phyloP scores from a whole-genome alignment of 1,140 invertebrate species.

The Cephus cinctus region DNA sequence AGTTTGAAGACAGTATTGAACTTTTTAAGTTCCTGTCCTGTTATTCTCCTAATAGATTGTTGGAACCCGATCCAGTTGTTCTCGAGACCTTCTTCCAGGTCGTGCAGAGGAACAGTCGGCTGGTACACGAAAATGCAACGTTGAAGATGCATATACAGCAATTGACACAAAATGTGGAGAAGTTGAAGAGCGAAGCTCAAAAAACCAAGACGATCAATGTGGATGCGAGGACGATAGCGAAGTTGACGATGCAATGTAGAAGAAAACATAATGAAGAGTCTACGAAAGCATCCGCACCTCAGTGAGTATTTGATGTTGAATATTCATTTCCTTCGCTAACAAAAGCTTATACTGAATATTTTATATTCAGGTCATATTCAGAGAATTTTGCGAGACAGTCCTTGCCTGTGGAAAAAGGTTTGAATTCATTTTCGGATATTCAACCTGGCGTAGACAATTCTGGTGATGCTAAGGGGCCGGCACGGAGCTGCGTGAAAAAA shows the following conservation, averaged over 20 bases:
- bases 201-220: conserved; percentile 29
- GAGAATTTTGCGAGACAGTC: conserved; percentile 5
- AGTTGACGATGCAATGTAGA: conserved; percentile 13
- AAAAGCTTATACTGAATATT: neutral
- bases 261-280: conserved; percentile 13
- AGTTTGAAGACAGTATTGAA: neutral
- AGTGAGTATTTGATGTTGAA: conserved; percentile 1
- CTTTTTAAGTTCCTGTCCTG: neutral
- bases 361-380: conserved; percentile 6
- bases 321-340: conserved; percentile 1
- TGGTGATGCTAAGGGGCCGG: conserved; percentile 8
- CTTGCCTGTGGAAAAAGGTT: conserved; percentile 5
- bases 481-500: conserved; percentile 10
- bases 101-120: conserved; percentile 32
- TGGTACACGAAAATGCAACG: conserved; percentile 34
- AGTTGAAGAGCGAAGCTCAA: conserved; percentile 24
- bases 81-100: conserved; percentile 18
- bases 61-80: neutral
- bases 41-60: neutral
- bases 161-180: conserved; percentile 27
- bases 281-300: conserved; percentile 1
- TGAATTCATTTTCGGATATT: neutral
- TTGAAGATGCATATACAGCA: conserved; percentile 32
- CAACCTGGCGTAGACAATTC: conserved; percentile 5
- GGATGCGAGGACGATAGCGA: conserved; percentile 20